Percentiles rank a stretch among this genome's conserved stretches.
Conservation (phyloP, 2,113 vertebrate genomes). For the Pluvialis apricaria region DNA sequence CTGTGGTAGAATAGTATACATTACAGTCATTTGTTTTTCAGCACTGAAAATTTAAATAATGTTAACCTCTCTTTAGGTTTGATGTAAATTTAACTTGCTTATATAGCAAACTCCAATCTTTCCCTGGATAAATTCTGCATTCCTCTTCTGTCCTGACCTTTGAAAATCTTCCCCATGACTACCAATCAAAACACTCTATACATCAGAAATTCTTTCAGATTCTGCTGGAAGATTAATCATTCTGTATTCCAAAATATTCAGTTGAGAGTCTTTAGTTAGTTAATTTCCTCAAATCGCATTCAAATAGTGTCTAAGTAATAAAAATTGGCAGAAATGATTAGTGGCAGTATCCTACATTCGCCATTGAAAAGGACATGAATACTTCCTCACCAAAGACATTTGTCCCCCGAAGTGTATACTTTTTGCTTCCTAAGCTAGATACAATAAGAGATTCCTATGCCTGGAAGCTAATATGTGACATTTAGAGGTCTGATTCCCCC, state of each 20-base stretch:
- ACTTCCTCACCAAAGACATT: not conserved
- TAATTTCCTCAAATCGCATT: slow-evolving; percentile 51
- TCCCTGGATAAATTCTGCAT: slow-evolving; percentile 33
- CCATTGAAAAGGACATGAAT: slow-evolving; percentile 9
- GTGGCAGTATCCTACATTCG: not conserved
- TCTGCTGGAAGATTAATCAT: slow-evolving; percentile 33
- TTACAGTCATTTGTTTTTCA: not conserved
- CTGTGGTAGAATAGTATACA: not conserved
- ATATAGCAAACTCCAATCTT: not conserved
- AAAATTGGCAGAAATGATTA: slow-evolving; percentile 38
- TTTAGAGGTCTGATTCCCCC: not conserved
- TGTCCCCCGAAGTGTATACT: not conserved
- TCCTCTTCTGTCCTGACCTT: slow-evolving; percentile 46
- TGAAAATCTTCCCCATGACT: slow-evolving; percentile 47
- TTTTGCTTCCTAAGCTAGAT: not conserved
- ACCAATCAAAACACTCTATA: slow-evolving; percentile 35
- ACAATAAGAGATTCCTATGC: not conserved
- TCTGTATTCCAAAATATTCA: slow-evolving; percentile 46
- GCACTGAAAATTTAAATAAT: not conserved
- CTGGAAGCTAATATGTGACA: not conserved
- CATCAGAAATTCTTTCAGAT: slow-evolving; percentile 60
- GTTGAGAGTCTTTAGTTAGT: slow-evolving; percentile 31
- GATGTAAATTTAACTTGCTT: slow-evolving; percentile 3
- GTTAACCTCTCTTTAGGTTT: not conserved
- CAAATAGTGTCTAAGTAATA: not conserved